A percentile compares a stretch with the other conserved stretches of the same genome.
Conservation (phyloP, 2,113 vertebrate genomes). For the Antennarius striatus region DNA sequence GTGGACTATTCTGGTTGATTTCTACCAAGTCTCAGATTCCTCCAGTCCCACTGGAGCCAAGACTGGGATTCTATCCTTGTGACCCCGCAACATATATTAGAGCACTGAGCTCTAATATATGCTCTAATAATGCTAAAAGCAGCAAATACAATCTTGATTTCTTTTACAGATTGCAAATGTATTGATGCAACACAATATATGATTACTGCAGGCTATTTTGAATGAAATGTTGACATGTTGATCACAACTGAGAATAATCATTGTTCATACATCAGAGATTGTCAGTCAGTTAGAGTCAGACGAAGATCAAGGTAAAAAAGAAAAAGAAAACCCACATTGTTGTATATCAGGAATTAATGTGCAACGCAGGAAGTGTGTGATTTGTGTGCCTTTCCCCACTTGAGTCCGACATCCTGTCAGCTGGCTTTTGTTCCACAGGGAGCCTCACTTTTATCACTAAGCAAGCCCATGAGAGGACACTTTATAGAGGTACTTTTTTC, state of each 20-base stretch:
- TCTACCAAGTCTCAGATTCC: conserved; percentile 74
- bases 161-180: conserved; percentile 51
- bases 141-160: neutral
- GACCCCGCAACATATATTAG: conserved; percentile 51
- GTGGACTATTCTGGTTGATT: conserved; percentile 77
- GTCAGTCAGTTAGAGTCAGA: neutral
- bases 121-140: conserved; percentile 1
- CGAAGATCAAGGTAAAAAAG: conserved; percentile 30
- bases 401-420: conserved; percentile 62
- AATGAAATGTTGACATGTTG: conserved; percentile 4
- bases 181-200: conserved; percentile 35
- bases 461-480: conserved; percentile 16
- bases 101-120: neutral
- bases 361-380: conserved; percentile 50
- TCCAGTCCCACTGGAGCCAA: conserved; percentile 60
- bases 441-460: conserved; percentile 42
- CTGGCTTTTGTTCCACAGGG: conserved; percentile 44
- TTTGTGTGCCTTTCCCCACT: conserved; percentile 57
- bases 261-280: conserved; percentile 11
- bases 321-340: conserved; percentile 3
- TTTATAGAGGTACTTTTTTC: conserved; percentile 44
- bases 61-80: conserved; percentile 36
- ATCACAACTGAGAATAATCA: conserved; percentile 18
- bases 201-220: conserved; percentile 37
- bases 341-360: conserved; percentile 21